phyloP scores from a whole-genome alignment of 2,113 vertebrate species.

The Cyanistes caeruleus region DNA sequence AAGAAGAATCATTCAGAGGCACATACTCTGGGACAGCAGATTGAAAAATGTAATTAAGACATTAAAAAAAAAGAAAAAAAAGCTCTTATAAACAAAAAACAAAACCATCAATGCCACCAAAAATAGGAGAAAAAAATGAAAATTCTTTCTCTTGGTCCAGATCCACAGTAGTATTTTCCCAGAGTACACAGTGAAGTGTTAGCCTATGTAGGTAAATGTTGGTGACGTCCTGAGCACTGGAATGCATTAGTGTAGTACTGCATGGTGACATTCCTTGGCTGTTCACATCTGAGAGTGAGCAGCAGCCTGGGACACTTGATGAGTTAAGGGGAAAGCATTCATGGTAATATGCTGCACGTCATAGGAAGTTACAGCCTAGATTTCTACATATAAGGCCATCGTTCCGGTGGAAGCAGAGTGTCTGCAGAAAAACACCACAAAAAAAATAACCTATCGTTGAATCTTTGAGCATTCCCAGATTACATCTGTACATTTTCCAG shows the following conservation, averaged over 20 bases:
- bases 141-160: neutral
- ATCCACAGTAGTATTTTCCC: neutral
- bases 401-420: conserved; percentile 58
- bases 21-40: neutral
- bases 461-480: conserved; percentile 69
- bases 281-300: neutral
- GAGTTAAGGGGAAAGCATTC: conserved; percentile 55
- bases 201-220: conserved; percentile 22
- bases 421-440: neutral
- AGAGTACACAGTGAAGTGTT: neutral
- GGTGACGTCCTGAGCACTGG: conserved; percentile 3
- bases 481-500: conserved; percentile 72
- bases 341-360: conserved; percentile 11
- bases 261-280: conserved; percentile 37
- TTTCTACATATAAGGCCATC: conserved; percentile 69
- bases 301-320: conserved; percentile 30
- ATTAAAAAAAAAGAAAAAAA: neutral
- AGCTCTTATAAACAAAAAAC: neutral
- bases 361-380: conserved; percentile 13
- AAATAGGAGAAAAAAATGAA: neutral
- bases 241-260: neutral
- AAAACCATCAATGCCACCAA: neutral
- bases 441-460: neutral
- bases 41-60: neutral
- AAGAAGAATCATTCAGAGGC: neutral